Percentiles rank a stretch among this genome's conserved stretches.
phyloP scores from a whole-genome alignment of 2,888 invertebrate genomes.

The Cephonodes hylas region DNA sequence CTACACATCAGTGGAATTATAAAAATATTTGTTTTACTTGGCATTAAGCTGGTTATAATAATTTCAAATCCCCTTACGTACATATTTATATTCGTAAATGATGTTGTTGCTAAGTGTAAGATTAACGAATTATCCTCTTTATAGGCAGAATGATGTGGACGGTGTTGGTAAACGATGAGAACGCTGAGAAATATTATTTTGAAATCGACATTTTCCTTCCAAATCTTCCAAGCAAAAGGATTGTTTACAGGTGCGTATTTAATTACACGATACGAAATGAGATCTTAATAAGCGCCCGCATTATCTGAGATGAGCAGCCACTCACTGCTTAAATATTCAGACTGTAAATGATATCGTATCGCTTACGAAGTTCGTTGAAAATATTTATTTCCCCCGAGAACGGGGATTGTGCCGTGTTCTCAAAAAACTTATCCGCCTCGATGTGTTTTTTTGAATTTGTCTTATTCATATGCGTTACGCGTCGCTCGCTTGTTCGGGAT shows the following conservation, averaged over 20 bases:
- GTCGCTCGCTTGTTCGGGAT: not conserved
- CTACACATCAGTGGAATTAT: no score
- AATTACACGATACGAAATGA: slow-evolving; percentile 20
- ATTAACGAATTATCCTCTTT: slow-evolving; percentile 25
- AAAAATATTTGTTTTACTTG: no score
- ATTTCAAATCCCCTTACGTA: no score
- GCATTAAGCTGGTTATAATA: no score
- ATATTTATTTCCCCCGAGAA: slow-evolving; percentile 45
- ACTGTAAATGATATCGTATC: slow-evolving; percentile 51
- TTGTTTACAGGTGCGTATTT: slow-evolving; percentile 65
- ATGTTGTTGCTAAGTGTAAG: not conserved
- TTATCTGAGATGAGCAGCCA: slow-evolving; percentile 6
- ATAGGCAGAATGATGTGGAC: slow-evolving; percentile 80
- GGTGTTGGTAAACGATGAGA: slow-evolving; percentile 71
- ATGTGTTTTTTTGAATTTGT: slow-evolving; percentile 21
- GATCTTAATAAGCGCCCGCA: slow-evolving; percentile 25
- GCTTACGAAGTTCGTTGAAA: slow-evolving; percentile 50
- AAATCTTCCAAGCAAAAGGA: slow-evolving; percentile 67
- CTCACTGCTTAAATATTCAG: slow-evolving; percentile 32
- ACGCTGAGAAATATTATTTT: slow-evolving; percentile 71
- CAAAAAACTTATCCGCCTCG: slow-evolving; percentile 19
- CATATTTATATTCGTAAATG: no score
- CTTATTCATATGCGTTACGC: not conserved
- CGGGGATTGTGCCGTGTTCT: slow-evolving; percentile 30
- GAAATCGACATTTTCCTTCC: slow-evolving; percentile 76